Percentiles rank a stretch among this genome's conserved stretches.
These are phyloP conservation scores for Heliconius erato DNA, from an alignment of 2,888 invertebrate species.

Conservation along the genomic window DNA sequence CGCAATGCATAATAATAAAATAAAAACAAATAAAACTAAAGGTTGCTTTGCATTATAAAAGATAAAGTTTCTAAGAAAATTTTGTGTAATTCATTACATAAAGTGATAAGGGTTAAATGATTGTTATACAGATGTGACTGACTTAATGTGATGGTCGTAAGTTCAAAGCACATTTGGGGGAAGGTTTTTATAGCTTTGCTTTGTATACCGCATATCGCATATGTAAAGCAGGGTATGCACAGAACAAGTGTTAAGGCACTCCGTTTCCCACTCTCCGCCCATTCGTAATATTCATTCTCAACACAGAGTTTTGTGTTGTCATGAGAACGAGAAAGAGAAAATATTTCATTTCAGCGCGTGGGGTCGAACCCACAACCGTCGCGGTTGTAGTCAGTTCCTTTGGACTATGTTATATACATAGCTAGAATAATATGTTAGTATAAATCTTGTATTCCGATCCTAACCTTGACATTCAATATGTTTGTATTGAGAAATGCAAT, in stretches of 20 bases:
- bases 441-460: conserved; percentile 14
- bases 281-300: neutral
- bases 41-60: neutral
- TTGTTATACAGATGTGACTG: neutral
- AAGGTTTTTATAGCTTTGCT: neutral
- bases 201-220: neutral
- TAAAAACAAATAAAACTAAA: conserved; percentile 12
- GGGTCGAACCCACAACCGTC: too few relatives aligned
- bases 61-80: conserved; percentile 9
- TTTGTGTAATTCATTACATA: conserved; percentile 9
- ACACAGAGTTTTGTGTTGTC: too few relatives aligned
- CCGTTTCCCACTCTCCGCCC: neutral
- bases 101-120: neutral
- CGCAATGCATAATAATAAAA: conserved; percentile 21
- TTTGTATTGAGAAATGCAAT: conserved; percentile 27
- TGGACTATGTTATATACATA: neutral
- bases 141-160: neutral
- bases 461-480: conserved; percentile 29
- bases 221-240: too few relatives aligned
- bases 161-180: neutral
- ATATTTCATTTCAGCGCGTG: too few relatives aligned
- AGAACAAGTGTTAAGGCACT: neutral
- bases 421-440: too few relatives aligned
- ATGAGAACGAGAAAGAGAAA: neutral
- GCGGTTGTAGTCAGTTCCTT: too few relatives aligned